These are phyloP conservation scores for Nematostella vectensis DNA, from an alignment of 92 coral and sea anemone genomes.

Conservation along the genomic window DNA sequence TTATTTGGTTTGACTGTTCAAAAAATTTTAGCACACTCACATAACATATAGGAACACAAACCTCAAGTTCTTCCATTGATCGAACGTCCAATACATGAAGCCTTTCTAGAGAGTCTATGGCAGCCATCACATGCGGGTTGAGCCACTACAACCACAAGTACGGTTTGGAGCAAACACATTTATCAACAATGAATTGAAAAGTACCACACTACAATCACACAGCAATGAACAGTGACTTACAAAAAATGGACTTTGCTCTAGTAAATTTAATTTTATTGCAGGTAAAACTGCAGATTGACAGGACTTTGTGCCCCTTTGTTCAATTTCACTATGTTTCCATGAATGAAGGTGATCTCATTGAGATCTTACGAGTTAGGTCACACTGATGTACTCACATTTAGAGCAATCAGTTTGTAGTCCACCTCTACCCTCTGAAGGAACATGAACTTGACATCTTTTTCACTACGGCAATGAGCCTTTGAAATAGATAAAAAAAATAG, in stretches of 20 bases:
- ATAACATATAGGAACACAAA: constrained; percentile 10
- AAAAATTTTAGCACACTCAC: not conserved
- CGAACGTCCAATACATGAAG: constrained; percentile 82
- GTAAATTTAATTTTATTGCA: too few species aligned
- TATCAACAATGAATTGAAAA: not conserved
- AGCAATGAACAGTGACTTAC: too few species aligned
- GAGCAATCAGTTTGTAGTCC: constrained; percentile 71
- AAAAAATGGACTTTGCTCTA: too few species aligned
- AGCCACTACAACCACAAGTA: constrained; percentile 94
- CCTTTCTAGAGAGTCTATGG: constrained; percentile 75
- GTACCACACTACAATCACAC: not conserved
- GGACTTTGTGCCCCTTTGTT: too few species aligned
- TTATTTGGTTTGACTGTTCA: too few species aligned
- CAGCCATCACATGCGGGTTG: constrained; percentile 74
- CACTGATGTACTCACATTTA: constrained; percentile 87
- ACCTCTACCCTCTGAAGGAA: constrained; percentile 73
- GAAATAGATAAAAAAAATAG: not conserved
- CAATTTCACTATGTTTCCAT: too few species aligned
- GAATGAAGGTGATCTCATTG: too few species aligned
- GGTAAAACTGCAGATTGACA: too few species aligned
- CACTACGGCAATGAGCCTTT: constrained; percentile 71
- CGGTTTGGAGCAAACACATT: not conserved
- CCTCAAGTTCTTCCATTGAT: constrained; percentile 88
- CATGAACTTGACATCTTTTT: constrained; percentile 57
- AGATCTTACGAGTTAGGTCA: too few species aligned